Base-by-base conservation (phyloP, 2,113 vertebrate species). In the Lampris incognitus region DNA sequence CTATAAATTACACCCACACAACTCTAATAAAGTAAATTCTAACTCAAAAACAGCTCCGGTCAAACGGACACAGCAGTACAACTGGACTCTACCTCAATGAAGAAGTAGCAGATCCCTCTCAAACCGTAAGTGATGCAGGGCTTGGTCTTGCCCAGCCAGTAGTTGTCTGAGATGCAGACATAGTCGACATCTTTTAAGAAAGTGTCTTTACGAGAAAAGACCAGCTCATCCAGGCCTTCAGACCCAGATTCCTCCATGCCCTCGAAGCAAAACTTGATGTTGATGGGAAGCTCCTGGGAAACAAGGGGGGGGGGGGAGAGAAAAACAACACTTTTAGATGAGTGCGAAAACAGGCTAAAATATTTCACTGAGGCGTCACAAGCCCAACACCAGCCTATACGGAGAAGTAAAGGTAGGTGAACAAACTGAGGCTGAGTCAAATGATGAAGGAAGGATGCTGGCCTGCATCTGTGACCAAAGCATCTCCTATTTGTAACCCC, bases 231-330 rank as follows among this genome's bases (percentile, higher is more conserved):
- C 67, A 99, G 92, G 46, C 98, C 98, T 79, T 98, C 96, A 0
- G 98, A 99, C 42, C 96, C 97, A 0, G 97, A 99, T 76, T 99
- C 98, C 78, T 99, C 98, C 98, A 99, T 99, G 61, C 98, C 98
- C 74, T 99, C 98, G 0, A 99, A 93, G 79, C 97, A 99, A 91
- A 99, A 98, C 54, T 97, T 97, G 49, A 99, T 66, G 75, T 99
- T 99, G 91, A 99, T 97, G 1, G 98, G 98, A 63, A 99, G 85
- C 2, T 97, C 96, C 97, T 98, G 85, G 5, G 72, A 40, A 1
- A 77, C 0, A 60, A 58, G 82, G 1, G 59, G 48, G 49, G 56
- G n/a, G 0, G 67, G n/a, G 11, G 9, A 11, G 46, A 65, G 11
- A 2, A 13, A 36, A 46, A 9, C 1, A 24, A 24, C 24, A 24